Percentiles rank a stretch among this genome's conserved stretches.
phyloP scores from a whole-genome alignment of 2,888 invertebrate species.

The Spisula solida region DNA sequence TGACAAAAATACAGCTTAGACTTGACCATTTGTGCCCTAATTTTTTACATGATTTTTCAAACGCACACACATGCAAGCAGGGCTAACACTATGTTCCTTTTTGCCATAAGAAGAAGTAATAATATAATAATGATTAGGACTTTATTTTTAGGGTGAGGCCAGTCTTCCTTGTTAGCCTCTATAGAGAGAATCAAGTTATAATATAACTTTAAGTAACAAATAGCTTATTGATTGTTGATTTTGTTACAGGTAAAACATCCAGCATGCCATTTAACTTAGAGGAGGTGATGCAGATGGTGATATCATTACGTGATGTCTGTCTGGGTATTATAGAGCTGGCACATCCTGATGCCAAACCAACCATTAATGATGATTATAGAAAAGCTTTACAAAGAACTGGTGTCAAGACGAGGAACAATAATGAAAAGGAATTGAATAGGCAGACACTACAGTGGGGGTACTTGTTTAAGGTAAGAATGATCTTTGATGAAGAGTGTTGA shows the following conservation, averaged over 20 bases:
- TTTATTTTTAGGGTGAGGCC: too few relatives aligned
- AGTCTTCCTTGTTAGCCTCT: too few relatives aligned
- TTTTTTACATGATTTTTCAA: too few relatives aligned
- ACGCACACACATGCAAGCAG: too few relatives aligned
- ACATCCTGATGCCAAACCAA: slow-evolving; percentile 92
- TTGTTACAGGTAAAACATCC: slow-evolving; percentile 76
- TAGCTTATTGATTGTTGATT: too few relatives aligned
- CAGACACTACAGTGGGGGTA: slow-evolving; percentile 92
- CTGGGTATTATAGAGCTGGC: slow-evolving; percentile 95
- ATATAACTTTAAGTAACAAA: too few relatives aligned
- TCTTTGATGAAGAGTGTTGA: not conserved
- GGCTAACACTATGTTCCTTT: too few relatives aligned
- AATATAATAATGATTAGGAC: too few relatives aligned
- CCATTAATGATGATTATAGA: slow-evolving; percentile 90
- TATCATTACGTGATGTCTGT: slow-evolving; percentile 93
- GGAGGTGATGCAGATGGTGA: slow-evolving; percentile 92
- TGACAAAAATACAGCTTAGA: too few relatives aligned
- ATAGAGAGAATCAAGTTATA: too few relatives aligned
- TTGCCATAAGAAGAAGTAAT: too few relatives aligned
- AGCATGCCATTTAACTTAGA: slow-evolving; percentile 92
- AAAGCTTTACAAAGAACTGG: slow-evolving; percentile 86
- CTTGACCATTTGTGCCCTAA: too few relatives aligned
- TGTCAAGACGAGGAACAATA: slow-evolving; percentile 68
- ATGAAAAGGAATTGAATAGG: slow-evolving; percentile 87
- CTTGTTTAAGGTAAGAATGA: slow-evolving; percentile 91